Percentiles rank a stretch among this genome's conserved stretches.
These are phyloP conservation scores for Drosophila trapezifrons DNA, from an alignment of 1,140 invertebrate genomes.

Conservation along the genomic window DNA sequence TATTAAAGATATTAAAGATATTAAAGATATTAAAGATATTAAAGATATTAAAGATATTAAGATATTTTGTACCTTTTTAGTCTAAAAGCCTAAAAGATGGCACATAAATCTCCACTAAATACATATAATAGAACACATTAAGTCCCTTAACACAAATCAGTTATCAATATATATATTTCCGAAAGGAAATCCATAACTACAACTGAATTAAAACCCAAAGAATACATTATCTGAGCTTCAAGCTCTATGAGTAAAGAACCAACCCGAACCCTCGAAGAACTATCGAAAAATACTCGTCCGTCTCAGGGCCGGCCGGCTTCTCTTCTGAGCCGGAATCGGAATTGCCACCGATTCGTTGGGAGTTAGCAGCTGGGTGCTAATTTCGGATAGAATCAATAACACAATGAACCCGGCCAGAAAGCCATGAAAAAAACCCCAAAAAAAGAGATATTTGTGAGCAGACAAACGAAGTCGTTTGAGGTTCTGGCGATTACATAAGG, in stretches of 20 bases:
- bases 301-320: slow-evolving; percentile 15
- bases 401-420: slow-evolving; percentile 47
- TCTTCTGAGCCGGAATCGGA: slow-evolving; percentile 31
- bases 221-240: neutral
- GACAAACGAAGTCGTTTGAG: slow-evolving; percentile 49
- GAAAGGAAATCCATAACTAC: too few relatives aligned
- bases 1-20: too few relatives aligned
- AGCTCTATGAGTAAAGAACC: neutral
- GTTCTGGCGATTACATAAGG: slow-evolving; percentile 58
- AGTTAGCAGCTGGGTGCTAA: slow-evolving; percentile 68
- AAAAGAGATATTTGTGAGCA: neutral
- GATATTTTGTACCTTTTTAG: too few relatives aligned
- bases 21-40: too few relatives aligned
- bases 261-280: too few relatives aligned
- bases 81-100: neutral
- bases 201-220: neutral
- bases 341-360: slow-evolving; percentile 38
- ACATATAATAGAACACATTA: neutral
- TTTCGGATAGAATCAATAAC: slow-evolving; percentile 49
- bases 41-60: too few relatives aligned
- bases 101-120: neutral
- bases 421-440: slow-evolving; percentile 23
- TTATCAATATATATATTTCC: too few relatives aligned
- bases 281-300: too few relatives aligned
- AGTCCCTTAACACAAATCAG: too few relatives aligned